Conservation (phyloP, 2,797 vertebrate genomes). For the Tiaroga cobitis region DNA sequence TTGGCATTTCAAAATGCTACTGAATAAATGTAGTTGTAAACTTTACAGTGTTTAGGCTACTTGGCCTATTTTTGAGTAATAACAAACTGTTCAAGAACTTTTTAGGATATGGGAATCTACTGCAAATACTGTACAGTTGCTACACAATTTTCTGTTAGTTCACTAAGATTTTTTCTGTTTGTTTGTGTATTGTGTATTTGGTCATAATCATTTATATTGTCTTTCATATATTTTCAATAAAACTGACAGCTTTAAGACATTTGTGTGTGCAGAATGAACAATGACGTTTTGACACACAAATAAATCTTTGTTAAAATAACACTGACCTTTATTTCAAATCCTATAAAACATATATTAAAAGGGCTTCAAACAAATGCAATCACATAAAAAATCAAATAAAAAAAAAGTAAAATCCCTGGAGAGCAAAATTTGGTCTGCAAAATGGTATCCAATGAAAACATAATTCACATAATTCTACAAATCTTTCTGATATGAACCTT, state of each 20-base stretch:
- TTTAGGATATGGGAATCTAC: not conserved
- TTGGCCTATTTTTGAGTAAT: not conserved
- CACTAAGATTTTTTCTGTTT: not conserved
- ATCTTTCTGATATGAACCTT: not conserved
- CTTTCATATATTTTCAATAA: constrained; percentile 30
- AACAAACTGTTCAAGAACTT: not conserved
- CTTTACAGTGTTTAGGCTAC: too few species aligned
- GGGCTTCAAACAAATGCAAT: constrained; percentile 46
- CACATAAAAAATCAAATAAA: constrained; percentile 55
- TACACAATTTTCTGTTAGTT: not conserved
- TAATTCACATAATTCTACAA: not conserved
- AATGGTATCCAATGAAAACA: not conserved
- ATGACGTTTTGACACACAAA: constrained; percentile 22
- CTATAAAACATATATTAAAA: constrained; percentile 75
- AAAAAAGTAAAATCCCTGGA: constrained; percentile 24
- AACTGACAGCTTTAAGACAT: not conserved
- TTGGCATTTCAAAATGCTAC: not conserved
- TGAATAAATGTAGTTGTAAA: not conserved
- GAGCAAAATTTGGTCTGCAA: constrained; percentile 31
- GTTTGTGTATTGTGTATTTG: not conserved
- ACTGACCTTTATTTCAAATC: constrained; percentile 74
- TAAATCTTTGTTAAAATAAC: constrained; percentile 65
- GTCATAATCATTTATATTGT: constrained; percentile 19
- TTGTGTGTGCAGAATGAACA: not conserved
- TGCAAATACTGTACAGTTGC: not conserved